Conservation (phyloP, 53 echinoderm and acorn worm species). For the Paracentrotus lividus region DNA sequence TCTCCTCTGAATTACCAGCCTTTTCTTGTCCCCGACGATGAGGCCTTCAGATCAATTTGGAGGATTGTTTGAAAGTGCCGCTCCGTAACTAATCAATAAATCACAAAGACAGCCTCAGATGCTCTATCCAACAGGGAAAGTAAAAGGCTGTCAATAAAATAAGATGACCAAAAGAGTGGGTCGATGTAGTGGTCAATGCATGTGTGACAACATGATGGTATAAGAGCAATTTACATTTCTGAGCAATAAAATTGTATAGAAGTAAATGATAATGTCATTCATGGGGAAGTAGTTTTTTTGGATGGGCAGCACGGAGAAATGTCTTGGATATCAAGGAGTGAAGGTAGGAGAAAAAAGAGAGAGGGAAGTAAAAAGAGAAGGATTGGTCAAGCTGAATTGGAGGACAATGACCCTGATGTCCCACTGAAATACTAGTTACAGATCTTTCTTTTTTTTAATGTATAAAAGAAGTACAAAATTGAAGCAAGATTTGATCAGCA, state of each 20-base stretch:
- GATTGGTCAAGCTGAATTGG: too few relatives aligned
- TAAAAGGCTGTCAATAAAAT: background rate
- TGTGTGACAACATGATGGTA: background rate
- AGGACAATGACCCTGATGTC: too few relatives aligned
- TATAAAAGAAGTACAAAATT: too few relatives aligned
- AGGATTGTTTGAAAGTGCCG: slow-evolving; percentile 20
- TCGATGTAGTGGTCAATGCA: background rate
- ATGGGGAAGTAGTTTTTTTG: too few relatives aligned
- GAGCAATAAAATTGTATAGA: background rate
- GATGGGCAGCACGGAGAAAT: too few relatives aligned
- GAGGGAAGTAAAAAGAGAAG: too few relatives aligned
- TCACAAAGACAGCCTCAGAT: background rate
- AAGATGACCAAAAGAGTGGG: background rate
- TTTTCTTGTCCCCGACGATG: background rate
- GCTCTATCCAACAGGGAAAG: background rate
- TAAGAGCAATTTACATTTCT: background rate
- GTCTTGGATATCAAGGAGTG: too few relatives aligned
- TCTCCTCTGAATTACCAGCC: background rate
- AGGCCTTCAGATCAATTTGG: background rate
- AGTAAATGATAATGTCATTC: background rate
- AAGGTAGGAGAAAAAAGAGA: too few relatives aligned
- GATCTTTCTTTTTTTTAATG: too few relatives aligned
- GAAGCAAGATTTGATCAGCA: too few relatives aligned
- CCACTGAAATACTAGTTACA: too few relatives aligned
- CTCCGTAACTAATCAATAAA: slow-evolving; percentile 3